Evolutionary conservation across 1,140 invertebrate genomes (phyloP), one percentile per base, ranked within the genome.

Genomic region (Cecropterus lyciades): DNA sequence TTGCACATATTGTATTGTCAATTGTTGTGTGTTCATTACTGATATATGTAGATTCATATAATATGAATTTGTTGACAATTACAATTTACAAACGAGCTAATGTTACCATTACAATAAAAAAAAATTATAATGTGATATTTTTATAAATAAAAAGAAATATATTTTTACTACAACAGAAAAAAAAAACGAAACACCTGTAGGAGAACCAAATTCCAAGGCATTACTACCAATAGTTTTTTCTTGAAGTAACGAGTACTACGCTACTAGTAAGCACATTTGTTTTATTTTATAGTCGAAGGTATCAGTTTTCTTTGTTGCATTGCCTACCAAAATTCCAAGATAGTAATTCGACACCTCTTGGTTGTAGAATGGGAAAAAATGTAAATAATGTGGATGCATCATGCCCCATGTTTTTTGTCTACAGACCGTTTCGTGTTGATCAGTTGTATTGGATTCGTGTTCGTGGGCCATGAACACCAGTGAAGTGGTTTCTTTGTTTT

Each of bases 321-420:
- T 48, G 56, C 56, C 43, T 30, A 67, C 45, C 48, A 30, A 83
- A 81, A 90, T 87, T 88, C 85, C 85, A 69, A 82, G 71, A 82
- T 77, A 75, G 87, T 89, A 90, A 90, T 85, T 83, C 75, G 84
- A 90, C 77, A 83, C 84, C n/a, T n/a, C 70, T 75, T 69, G 62
- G 72, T 63, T 56, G 69, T 72, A 79, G 68, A 82, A 82, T 79
- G 72, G 76, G 70, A 82, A 87, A 88, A 88, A 87, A 85, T 80
- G 74, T 85, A 83, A 87, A 84, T 86, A 87, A 84, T 82, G 78
- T 78, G 69, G 75, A 78, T 78, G 77, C 73, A n/a, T n/a, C 72
- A 69, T 77, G 66, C 81, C 75, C 73, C 80, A 70, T 75, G 67
- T 65, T 70, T 82, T 87, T 85, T 60, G 65, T 56, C n/a, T n/a